A percentile compares a stretch with the other conserved stretches of the same genome.
Evolutionary conservation across 2,113 vertebrate genomes (phyloP).

Genomic region (Apodemus speciosus): DNA sequence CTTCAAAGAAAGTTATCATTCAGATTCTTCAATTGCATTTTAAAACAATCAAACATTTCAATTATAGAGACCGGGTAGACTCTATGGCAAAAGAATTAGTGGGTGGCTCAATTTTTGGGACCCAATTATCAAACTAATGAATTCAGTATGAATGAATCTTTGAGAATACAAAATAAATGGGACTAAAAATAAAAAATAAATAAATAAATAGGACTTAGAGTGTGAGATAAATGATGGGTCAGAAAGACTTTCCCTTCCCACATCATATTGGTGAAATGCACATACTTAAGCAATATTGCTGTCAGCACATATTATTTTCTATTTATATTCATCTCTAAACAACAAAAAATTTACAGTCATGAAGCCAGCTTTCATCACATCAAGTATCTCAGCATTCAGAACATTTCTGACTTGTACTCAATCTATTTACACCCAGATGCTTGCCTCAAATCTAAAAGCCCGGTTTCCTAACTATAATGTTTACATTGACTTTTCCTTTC

Average conservation of each 20-base stretch:
- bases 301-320: background rate
- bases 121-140: background rate
- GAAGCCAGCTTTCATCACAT: background rate
- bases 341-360: background rate
- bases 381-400: no score
- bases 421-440: background rate
- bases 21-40: background rate
- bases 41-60: background rate
- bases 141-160: background rate
- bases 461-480: background rate
- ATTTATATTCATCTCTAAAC: background rate
- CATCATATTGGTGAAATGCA: background rate
- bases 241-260: background rate
- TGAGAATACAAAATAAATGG: background rate
- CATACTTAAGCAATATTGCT: background rate
- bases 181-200: no score
- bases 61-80: background rate
- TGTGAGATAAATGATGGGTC: background rate
- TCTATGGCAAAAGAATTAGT: background rate
- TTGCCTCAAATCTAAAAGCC: background rate
- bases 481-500: background rate
- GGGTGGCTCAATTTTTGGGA: no score
- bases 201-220: no score
- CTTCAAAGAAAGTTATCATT: background rate
- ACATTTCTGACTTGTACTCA: no score